phyloP scores from a whole-genome alignment of 2,113 vertebrate genomes.

The Platycercus adscitus region DNA sequence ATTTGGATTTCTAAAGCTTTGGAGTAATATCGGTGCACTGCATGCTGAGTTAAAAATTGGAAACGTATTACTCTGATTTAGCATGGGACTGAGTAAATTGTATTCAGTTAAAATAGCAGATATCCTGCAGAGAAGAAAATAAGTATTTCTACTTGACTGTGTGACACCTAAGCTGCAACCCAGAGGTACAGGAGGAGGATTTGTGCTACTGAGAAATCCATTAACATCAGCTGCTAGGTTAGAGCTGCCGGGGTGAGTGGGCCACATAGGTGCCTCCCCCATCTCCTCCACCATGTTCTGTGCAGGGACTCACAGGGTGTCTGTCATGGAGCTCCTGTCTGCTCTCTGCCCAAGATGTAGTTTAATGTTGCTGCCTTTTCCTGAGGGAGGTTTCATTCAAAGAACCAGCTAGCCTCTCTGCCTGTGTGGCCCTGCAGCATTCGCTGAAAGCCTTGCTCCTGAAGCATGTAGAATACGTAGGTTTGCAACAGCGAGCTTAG shows the following conservation, averaged over 20 bases:
- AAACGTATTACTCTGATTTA: conserved; percentile 49
- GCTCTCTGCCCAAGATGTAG: fast-evolving
- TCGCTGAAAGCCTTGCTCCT: background rate
- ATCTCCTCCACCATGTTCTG: background rate
- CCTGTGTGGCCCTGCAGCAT: background rate
- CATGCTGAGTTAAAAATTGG: conserved; percentile 60
- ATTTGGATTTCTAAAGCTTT: conserved; percentile 36
- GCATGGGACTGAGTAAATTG: conserved; percentile 47
- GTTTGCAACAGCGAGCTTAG: background rate
- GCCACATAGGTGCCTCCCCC: background rate
- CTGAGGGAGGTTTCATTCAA: background rate
- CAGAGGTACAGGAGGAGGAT: background rate
- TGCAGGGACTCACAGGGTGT: fast-evolving
- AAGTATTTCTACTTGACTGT: conserved; percentile 25
- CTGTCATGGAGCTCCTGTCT: background rate
- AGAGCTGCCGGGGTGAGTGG: background rate
- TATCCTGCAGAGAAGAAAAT: conserved; percentile 53
- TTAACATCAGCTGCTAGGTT: background rate
- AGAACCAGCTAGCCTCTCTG: background rate
- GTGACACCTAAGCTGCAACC: conserved; percentile 1
- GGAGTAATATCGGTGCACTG: background rate
- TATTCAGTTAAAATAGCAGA: conserved; percentile 37
- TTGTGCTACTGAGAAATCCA: background rate
- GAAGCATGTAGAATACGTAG: background rate
- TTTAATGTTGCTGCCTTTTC: background rate